Evolutionary conservation across 2,797 vertebrate genomes (phyloP).

Genomic region (Lates japonicus): DNA sequence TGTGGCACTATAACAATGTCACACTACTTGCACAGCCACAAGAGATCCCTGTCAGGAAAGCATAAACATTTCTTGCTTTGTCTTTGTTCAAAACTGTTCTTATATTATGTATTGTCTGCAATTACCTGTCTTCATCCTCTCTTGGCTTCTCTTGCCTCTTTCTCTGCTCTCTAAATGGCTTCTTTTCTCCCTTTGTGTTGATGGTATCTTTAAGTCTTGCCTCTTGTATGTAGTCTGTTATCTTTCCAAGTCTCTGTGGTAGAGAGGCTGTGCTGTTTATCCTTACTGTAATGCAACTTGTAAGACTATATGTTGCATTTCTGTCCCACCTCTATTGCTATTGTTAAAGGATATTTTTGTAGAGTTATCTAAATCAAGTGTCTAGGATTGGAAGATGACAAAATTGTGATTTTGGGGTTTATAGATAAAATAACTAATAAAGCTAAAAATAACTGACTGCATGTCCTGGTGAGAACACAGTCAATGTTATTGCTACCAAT

Average conservation of each 20-base stretch:
- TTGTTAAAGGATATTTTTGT: neutral
- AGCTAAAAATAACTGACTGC: no score
- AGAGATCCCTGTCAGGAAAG: constrained; percentile 26
- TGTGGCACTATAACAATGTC: neutral
- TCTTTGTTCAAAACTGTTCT: constrained; percentile 18
- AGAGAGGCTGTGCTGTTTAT: neutral
- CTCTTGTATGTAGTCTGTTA: constrained; percentile 16
- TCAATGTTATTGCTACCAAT: neutral
- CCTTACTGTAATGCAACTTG: neutral
- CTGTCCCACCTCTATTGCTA: neutral
- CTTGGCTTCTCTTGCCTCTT: neutral
- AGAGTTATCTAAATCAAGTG: neutral
- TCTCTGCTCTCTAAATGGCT: constrained; percentile 17
- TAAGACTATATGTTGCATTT: neutral
- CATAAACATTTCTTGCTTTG: constrained; percentile 11
- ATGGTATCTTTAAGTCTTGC: neutral
- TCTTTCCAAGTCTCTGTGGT: neutral
- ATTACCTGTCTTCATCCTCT: constrained; percentile 29
- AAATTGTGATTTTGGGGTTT: neutral
- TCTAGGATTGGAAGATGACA: neutral
- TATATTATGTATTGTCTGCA: constrained; percentile 20
- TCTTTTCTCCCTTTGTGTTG: neutral
- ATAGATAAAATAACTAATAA: neutral
- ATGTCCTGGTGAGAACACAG: neutral
- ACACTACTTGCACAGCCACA: neutral